These are phyloP conservation scores for Fragum whitleyi DNA, from an alignment of 2,888 invertebrate genomes.

Conservation along the genomic window DNA sequence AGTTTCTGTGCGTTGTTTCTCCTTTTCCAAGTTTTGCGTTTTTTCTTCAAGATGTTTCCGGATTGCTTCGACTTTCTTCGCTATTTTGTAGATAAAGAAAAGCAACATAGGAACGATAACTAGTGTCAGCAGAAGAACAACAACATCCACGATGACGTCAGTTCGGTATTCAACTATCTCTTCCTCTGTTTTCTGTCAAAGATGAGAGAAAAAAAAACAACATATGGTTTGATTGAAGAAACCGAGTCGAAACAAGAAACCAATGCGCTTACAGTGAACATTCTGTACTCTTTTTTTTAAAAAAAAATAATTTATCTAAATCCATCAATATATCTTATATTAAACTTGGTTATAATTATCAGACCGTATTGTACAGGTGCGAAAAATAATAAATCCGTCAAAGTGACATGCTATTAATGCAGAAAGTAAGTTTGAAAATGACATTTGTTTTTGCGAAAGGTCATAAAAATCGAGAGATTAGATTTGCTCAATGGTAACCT, in stretches of 20 bases:
- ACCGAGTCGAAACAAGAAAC: neutral
- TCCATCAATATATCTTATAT: no score
- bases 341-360: no score
- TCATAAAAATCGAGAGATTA: no score
- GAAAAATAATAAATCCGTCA: no score
- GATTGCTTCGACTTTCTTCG: conserved; percentile 41
- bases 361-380: no score
- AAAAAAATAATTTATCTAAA: no score
- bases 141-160: conserved; percentile 28
- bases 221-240: no score
- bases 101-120: conserved; percentile 25
- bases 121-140: conserved; percentile 34
- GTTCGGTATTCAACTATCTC: conserved; percentile 27
- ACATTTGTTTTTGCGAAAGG: no score
- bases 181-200: conserved; percentile 38
- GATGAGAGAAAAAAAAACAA: neutral
- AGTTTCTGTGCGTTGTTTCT: conserved; percentile 41
- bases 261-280: neutral
- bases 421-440: no score
- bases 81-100: conserved; percentile 43
- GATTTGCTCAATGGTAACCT: no score
- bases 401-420: no score
- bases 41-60: conserved; percentile 44
- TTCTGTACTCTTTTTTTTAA: no score
- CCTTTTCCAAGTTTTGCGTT: conserved; percentile 39